phyloP scores from a whole-genome alignment of 2,888 invertebrate genomes.

The Tetanocera ferruginea region DNA sequence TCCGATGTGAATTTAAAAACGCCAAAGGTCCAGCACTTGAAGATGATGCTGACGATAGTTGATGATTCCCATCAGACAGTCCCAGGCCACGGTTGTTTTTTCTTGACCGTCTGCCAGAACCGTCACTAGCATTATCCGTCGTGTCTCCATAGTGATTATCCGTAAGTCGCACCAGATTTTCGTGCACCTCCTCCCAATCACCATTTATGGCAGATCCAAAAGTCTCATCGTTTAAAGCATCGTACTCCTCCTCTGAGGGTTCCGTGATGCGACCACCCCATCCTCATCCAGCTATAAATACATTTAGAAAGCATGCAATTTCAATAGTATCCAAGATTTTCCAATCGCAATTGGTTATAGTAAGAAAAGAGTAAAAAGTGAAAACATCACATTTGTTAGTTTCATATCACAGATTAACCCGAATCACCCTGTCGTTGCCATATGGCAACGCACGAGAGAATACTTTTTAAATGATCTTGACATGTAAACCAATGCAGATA shows the following conservation, averaged over 20 bases:
- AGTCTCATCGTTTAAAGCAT: constrained; percentile 93
- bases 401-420: not conserved
- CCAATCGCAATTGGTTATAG: no score
- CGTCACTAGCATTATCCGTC: constrained; percentile 48
- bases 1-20: constrained; percentile 36
- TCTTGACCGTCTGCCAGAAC: not conserved
- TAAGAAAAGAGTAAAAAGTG: not conserved
- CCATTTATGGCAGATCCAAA: constrained; percentile 84
- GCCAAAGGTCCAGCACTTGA: constrained; percentile 43
- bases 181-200: constrained; percentile 83
- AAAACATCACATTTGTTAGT: constrained; percentile 14
- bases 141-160: constrained; percentile 58
- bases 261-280: constrained; percentile 74
- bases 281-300: constrained; percentile 61
- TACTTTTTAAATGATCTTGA: no score
- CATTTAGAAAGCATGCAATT: constrained; percentile 26
- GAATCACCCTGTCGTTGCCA: no score
- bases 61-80: constrained; percentile 15
- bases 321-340: no score
- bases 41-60: constrained; percentile 46
- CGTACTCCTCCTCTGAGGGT: constrained; percentile 86
- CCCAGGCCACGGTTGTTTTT: constrained; percentile 43
- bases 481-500: no score
- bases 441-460: no score
- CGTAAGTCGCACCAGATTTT: constrained; percentile 74